A percentile compares a stretch with the other conserved stretches of the same genome.
phyloP scores from a whole-genome alignment of 2,113 vertebrate species.

The Stigmatopora argus region DNA sequence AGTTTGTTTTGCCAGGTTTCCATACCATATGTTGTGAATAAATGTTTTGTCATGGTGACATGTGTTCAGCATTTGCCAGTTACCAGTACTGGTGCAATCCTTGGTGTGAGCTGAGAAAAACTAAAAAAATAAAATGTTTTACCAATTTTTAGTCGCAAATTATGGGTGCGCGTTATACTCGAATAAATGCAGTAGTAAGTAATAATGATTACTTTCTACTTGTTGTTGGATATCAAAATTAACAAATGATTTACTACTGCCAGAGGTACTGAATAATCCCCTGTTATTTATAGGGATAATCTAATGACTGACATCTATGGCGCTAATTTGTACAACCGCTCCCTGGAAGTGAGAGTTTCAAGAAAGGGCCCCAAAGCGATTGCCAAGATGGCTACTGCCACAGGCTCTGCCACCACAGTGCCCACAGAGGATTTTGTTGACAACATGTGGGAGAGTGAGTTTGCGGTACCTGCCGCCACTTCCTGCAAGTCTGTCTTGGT shows the following conservation, averaged over 20 bases:
- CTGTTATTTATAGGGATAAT: slow-evolving; percentile 73
- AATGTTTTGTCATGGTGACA: too few relatives aligned
- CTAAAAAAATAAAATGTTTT: too few relatives aligned
- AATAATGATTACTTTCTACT: neutral
- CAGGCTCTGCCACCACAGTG: slow-evolving; percentile 47
- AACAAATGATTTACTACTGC: neutral
- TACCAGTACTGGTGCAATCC: too few relatives aligned
- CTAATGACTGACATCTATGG: slow-evolving; percentile 89
- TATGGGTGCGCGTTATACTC: too few relatives aligned
- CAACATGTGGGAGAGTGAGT: slow-evolving; percentile 70
- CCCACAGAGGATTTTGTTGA: slow-evolving; percentile 58
- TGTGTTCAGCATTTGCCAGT: too few relatives aligned
- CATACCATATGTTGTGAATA: too few relatives aligned
- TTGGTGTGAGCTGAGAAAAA: too few relatives aligned
- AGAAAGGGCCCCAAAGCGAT: slow-evolving; percentile 57
- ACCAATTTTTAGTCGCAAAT: too few relatives aligned
- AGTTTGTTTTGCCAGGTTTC: too few relatives aligned
- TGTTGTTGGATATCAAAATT: neutral
- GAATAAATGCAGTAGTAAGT: neutral
- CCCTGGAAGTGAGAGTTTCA: slow-evolving; percentile 69
- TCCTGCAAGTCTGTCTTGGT: slow-evolving; percentile 82
- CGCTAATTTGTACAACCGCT: slow-evolving; percentile 87
- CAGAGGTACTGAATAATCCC: neutral
- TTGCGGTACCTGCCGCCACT: slow-evolving; percentile 71
- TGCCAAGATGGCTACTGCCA: slow-evolving; percentile 61